Evolutionary conservation across 2,888 invertebrate genomes (phyloP).

Genomic region (Drosophila longiperda): DNA sequence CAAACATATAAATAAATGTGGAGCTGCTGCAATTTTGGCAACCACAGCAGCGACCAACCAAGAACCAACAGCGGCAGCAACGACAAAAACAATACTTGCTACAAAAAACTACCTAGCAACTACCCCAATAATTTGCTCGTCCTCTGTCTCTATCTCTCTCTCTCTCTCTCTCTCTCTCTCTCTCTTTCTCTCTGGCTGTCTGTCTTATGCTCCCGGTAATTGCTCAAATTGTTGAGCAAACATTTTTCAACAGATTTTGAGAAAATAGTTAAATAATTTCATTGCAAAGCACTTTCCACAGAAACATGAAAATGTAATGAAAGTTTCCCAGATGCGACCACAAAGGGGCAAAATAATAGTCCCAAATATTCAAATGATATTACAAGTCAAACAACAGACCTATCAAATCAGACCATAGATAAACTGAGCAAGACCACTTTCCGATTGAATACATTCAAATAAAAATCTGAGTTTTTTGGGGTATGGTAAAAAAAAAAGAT

Average conservation of each 20-base stretch:
- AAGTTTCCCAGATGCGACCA: background rate
- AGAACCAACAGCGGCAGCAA: constrained; percentile 25
- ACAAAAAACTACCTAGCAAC: constrained; percentile 25
- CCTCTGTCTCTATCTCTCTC: too few species aligned
- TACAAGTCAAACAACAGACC: constrained; percentile 2
- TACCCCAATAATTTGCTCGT: background rate
- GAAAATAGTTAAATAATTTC: constrained; percentile 45
- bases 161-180: background rate
- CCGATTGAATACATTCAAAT: constrained; percentile 1
- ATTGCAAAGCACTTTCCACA: constrained; percentile 16
- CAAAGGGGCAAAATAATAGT: background rate
- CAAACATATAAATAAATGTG: constrained; percentile 61
- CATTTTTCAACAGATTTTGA: constrained; percentile 44
- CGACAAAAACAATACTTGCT: constrained; percentile 27
- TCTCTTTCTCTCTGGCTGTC: background rate
- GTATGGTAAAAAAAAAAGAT: background rate
- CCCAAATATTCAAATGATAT: constrained; percentile 4
- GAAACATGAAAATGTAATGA: constrained; percentile 16
- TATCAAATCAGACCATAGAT: constrained; percentile 10
- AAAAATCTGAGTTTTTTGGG: background rate
- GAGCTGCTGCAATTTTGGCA: constrained; percentile 57
- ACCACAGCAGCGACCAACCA: constrained; percentile 39
- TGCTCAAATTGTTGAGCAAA: constrained; percentile 65
- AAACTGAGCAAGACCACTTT: background rate
- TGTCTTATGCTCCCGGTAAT: constrained; percentile 29